Evolutionary conservation across 1,140 invertebrate species (phyloP).

Genomic region (Chironomus tepperi): DNA sequence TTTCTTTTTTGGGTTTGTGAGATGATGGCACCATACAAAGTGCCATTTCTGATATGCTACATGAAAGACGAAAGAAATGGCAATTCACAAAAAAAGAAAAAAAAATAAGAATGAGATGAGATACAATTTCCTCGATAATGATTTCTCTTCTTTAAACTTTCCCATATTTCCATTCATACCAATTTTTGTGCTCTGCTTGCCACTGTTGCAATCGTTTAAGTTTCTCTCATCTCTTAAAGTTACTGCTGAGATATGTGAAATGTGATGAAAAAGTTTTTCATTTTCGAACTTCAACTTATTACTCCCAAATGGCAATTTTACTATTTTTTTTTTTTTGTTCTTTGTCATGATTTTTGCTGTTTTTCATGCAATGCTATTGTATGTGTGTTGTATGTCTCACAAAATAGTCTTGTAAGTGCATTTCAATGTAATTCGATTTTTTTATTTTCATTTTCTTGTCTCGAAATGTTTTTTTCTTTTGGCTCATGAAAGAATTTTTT

Average conservation of each 20-base stretch:
- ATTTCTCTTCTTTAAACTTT: constrained; percentile 10
- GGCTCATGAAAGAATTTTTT: too few relatives aligned
- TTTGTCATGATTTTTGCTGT: neutral
- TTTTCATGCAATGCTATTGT: neutral
- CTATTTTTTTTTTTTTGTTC: neutral
- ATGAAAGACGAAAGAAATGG: neutral
- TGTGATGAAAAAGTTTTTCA: constrained; percentile 5
- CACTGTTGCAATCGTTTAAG: neutral
- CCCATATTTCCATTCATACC: neutral
- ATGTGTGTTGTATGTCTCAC: neutral
- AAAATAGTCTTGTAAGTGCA: neutral
- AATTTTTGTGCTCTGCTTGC: neutral
- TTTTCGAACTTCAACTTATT: neutral
- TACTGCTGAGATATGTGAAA: too few relatives aligned
- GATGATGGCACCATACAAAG: neutral
- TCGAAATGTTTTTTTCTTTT: too few relatives aligned
- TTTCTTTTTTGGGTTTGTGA: too few relatives aligned
- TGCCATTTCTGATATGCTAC: neutral
- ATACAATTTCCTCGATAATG: constrained; percentile 19
- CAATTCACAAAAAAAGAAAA: neutral
- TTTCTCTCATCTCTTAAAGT: constrained; percentile 9
- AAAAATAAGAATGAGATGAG: neutral
- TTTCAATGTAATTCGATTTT: neutral
- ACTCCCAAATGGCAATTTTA: constrained; percentile 4
- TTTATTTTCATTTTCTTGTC: too few relatives aligned